These are phyloP conservation scores for Bettongia penicillata DNA, from an alignment of 2,113 vertebrate genomes.

Conservation along the genomic window DNA sequence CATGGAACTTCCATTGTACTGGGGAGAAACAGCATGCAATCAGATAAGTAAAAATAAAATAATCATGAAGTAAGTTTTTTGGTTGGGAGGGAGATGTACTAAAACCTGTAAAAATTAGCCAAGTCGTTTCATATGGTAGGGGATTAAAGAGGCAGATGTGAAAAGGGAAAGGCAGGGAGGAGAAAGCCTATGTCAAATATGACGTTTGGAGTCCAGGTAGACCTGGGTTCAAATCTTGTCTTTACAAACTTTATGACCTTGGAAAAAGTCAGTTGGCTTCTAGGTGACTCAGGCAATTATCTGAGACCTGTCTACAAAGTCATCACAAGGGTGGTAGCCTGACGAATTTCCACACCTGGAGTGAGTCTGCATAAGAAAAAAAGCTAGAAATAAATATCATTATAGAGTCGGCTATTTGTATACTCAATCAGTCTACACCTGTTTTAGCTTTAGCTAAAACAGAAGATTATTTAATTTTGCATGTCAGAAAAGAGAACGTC, in stretches of 20 bases:
- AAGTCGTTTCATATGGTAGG: neutral
- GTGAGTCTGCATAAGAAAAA: constrained; percentile 22
- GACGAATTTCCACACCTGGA: neutral
- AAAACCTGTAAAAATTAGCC: neutral
- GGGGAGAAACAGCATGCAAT: neutral
- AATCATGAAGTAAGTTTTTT: neutral
- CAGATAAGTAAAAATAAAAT: neutral
- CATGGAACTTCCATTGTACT: neutral
- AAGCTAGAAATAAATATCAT: constrained; percentile 25
- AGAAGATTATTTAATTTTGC: neutral
- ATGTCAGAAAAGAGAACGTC: neutral
- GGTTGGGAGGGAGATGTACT: neutral
- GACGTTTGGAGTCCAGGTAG: neutral
- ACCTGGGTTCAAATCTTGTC: neutral
- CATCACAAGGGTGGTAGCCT: neutral
- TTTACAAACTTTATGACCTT: neutral
- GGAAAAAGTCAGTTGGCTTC: neutral
- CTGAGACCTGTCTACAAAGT: neutral
- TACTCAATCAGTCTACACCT: constrained; percentile 45
- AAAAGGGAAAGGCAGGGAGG: neutral
- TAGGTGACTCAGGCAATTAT: neutral
- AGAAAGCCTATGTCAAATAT: neutral
- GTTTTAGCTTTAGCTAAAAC: constrained; percentile 38
- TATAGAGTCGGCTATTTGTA: constrained; percentile 3
- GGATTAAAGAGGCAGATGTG: neutral